Evolutionary conservation across 37 sponge, comb jelly and placozoan species (phyloP).

Genomic region (Haliclona indistincta): DNA sequence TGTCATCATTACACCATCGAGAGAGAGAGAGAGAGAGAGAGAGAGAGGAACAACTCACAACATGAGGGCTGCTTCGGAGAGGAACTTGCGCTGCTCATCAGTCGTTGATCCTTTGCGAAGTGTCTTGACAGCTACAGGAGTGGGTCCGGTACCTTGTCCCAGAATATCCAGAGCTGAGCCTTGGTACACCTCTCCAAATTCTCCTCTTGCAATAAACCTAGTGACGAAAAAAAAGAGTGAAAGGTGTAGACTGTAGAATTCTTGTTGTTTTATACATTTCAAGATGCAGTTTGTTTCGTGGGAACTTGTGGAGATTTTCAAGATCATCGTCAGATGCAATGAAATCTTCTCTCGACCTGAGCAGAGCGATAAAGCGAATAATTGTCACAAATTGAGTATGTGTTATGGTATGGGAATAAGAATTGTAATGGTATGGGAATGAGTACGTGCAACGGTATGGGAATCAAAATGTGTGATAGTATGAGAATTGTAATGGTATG

Average conservation of each 20-base stretch:
- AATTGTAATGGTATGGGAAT: constrained; percentile 5
- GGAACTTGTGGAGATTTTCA: constrained; percentile 59
- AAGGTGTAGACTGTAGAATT: neutral
- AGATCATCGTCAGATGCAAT: constrained; percentile 61
- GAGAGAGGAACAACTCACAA: constrained; percentile 23
- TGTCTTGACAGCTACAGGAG: constrained; percentile 75
- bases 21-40: neutral
- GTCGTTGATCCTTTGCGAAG: constrained; percentile 60
- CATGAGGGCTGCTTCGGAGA: constrained; percentile 82
- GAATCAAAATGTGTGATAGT: no score
- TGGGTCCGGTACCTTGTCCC: constrained; percentile 58
- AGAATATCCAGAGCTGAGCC: constrained; percentile 57
- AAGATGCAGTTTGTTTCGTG: constrained; percentile 60
- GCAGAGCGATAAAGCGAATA: neutral
- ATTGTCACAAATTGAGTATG: neutral
- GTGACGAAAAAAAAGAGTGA: neutral
- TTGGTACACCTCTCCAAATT: constrained; percentile 80
- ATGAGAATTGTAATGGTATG: constrained; percentile 5
- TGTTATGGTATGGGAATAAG: neutral
- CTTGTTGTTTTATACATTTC: constrained; percentile 51
- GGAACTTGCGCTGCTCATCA: constrained; percentile 67
- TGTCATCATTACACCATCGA: no score
- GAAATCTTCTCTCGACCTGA: constrained; percentile 65
- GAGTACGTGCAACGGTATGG: constrained; percentile 3
- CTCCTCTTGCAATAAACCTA: constrained; percentile 65